Conservation (phyloP, 2,113 vertebrate species). For the Apteryx owenii region DNA sequence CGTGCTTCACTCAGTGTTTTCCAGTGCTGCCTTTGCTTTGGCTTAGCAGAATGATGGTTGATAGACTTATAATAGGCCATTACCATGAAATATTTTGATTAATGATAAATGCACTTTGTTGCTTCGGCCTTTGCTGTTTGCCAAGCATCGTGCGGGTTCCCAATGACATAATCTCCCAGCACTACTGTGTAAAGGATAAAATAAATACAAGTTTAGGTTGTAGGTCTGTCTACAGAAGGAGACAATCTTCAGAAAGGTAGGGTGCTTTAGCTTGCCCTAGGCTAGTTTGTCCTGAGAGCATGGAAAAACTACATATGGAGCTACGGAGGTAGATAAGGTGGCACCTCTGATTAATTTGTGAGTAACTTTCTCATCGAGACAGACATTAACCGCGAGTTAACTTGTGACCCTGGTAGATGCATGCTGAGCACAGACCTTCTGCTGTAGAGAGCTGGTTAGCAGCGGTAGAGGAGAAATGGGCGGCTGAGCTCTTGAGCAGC, state of each 20-base stretch:
- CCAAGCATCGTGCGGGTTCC: background rate
- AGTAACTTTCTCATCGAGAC: background rate
- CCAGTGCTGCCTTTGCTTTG: background rate
- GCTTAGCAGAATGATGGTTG: background rate
- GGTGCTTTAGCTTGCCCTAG: background rate
- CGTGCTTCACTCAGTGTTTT: fast-evolving
- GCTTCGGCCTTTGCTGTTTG: background rate
- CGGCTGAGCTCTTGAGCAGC: background rate
- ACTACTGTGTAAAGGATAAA: background rate
- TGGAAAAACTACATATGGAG: background rate
- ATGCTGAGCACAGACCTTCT: background rate
- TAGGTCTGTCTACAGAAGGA: background rate
- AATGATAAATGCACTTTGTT: background rate
- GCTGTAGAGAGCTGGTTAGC: background rate
- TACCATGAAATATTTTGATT: background rate
- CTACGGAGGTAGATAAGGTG: background rate
- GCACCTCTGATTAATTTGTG: background rate
- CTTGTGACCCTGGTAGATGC: background rate
- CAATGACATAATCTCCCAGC: background rate
- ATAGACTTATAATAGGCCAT: background rate
- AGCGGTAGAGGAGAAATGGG: background rate
- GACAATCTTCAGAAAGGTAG: background rate
- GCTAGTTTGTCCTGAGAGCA: background rate
- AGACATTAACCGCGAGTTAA: background rate
- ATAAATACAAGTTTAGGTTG: background rate